Evolutionary conservation across 2,888 invertebrate species (phyloP), one percentile per base, ranked within the genome.

Genomic region (Sphaerophoria rueppellii): DNA sequence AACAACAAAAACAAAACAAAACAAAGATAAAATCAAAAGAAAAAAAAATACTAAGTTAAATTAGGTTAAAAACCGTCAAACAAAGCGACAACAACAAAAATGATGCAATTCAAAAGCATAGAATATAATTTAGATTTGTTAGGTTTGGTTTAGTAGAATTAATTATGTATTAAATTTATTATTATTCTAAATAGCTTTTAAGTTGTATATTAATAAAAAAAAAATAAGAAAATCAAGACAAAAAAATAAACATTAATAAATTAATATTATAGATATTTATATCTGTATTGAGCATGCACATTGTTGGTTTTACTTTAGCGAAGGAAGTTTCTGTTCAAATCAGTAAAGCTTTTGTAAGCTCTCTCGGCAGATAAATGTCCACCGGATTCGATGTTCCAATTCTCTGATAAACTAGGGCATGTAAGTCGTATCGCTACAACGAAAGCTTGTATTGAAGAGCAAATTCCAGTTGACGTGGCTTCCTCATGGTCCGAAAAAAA

Each of bases 131-230:
- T 74, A 69, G 67, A 11, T 67, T 65, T 69, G 69, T 73, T 82
- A 57, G 57, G 24, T 35, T 73, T 77, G 72, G 69, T 76, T 65
- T 65, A 65, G 50, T 83, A 79, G 75, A 60, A 71, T 24, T 75
- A 79, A 67, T 48, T 67, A 67, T 67, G 67, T 67, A 67, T 67
- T 67, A 37, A 67, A 67, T 37, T 67, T 54, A 67, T 54, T 70
- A 40, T 74, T 50, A 65, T 73, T 79, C 55, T 72, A 52, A 63
- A 58, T 77, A 76, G 60, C 60, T 12, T 32, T 24, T 83, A 76
- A 83, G 83, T 79, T 83, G 83, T 79, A 83, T 75, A 83, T 79
- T 75, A 72, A 65, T 70, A 69, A 61, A 24, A 63, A 4, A 32
- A 43, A 24, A 61, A 58, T 16, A 9, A n/a, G n/a, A n/a, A n/a